Conservation (phyloP, 2,888 invertebrate genomes). For the Malachius bipustulatus region DNA sequence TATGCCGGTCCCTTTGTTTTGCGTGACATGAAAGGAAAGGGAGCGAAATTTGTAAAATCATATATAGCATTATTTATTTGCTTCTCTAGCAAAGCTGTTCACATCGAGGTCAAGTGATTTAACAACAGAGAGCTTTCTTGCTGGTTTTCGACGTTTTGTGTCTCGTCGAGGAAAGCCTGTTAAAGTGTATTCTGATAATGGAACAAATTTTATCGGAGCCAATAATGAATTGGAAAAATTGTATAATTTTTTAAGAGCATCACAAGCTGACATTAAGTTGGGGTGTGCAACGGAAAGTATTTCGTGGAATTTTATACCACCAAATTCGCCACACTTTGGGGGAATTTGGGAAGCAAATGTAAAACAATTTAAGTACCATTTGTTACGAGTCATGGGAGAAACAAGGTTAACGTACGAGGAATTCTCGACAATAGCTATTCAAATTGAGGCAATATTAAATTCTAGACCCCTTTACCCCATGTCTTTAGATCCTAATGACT, state of each 20-base stretch:
- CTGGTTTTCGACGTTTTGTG: slow-evolving; percentile 13
- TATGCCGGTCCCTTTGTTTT: slow-evolving; percentile 18
- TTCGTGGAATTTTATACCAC: slow-evolving; percentile 4
- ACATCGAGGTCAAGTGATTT: slow-evolving; percentile 18
- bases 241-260: not conserved
- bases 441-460: slow-evolving; percentile 8
- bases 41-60: slow-evolving; percentile 13
- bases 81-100: slow-evolving; percentile 18
- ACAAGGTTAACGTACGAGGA: slow-evolving; percentile 7
- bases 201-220: slow-evolving; percentile 7
- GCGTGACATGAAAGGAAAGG: slow-evolving; percentile 15
- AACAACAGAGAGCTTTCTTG: slow-evolving; percentile 17
- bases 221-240: slow-evolving; percentile 1
- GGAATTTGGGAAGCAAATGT: slow-evolving; percentile 7
- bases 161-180: slow-evolving; percentile 6
- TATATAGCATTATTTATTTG: slow-evolving; percentile 20
- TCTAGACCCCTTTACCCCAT: slow-evolving; percentile 6
- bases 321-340: slow-evolving; percentile 8
- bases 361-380: slow-evolving; percentile 4
- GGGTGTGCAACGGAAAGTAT: not conserved
- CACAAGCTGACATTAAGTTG: slow-evolving; percentile 2
- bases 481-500: slow-evolving; percentile 6
- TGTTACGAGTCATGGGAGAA: slow-evolving; percentile 6
- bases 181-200: slow-evolving; percentile 8
- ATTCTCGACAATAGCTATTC: slow-evolving; percentile 2